Evolutionary conservation across 2,888 invertebrate species (phyloP), one percentile per base, ranked within the genome.

Genomic region (Margaritifera margaritifera): DNA sequence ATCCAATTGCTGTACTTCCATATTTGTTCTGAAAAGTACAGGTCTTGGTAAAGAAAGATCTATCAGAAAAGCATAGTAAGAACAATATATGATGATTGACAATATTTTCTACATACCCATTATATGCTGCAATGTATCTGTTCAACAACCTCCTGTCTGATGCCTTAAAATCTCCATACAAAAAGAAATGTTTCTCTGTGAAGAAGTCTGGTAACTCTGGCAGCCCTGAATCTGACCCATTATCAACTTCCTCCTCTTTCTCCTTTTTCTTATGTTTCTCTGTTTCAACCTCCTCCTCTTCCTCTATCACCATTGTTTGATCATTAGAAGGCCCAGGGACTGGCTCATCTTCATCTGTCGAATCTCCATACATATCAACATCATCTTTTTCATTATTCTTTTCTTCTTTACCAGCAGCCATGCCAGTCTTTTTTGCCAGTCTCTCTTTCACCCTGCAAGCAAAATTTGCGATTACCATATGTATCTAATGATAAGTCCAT

Each of bases 61-160:
- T 56, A 15, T 11, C 24, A 56, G 56, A 22, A 56, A 27, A 11
- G 15, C 11, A 42, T 42, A 42, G 15, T 11, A 42, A 42, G 15
- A 42, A 42, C 42, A 42, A 42, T 15, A 42, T 42, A 42, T 42
- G 11, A 42, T 42, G 42, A 42, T 15, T 42, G 42, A 5, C 22
- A 22, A 65, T 18, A 51, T 19, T 15, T 19, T 20, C 58, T 22
- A 62, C 64, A 20, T 91, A 91, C 86, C 94, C 94, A 60, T 93
- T 92, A 88, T 93, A 93, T 0, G 93, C 94, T 62, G 89, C 89
- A 64, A 94, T 87, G 65, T 85, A 88, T 70, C 89, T 67, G 0
- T 77, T 79, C 62, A 89, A 60, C 31, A 80, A 66, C 51, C 85
- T 71, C 56, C 82, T 74, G 51, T 87, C 83, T 24, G 66, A 56